A percentile compares a stretch with the other conserved stretches of the same genome.
Conservation (phyloP, 1,140 invertebrate species). For the Piezodorus guildinii region DNA sequence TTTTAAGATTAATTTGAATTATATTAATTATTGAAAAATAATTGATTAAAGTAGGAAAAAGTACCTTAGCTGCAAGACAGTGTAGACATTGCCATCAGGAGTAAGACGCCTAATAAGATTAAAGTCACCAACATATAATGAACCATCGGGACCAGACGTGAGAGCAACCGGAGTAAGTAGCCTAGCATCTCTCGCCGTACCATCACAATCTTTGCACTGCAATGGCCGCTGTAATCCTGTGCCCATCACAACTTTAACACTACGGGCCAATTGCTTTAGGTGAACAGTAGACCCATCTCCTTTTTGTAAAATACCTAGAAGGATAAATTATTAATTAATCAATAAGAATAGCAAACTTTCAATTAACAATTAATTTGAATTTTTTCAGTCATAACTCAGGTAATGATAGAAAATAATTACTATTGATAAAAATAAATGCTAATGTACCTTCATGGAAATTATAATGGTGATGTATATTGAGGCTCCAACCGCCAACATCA, state of each 20-base stretch:
- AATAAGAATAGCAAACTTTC: too few species aligned
- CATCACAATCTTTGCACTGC: constrained; percentile 70
- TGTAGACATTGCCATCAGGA: constrained; percentile 81
- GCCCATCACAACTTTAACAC: constrained; percentile 85
- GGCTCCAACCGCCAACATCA: constrained; percentile 92
- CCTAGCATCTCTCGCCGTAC: constrained; percentile 70
- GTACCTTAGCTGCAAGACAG: constrained; percentile 82
- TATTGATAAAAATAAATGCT: neutral
- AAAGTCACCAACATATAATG: constrained; percentile 92
- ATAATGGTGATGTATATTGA: constrained; percentile 96
- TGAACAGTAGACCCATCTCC: constrained; percentile 89
- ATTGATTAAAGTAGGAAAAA: too few species aligned
- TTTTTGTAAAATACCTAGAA: constrained; percentile 73
- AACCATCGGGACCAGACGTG: constrained; percentile 88
- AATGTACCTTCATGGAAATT: constrained; percentile 82
- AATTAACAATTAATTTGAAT: too few species aligned
- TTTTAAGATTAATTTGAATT: too few species aligned
- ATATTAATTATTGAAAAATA: too few species aligned
- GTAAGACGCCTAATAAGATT: constrained; percentile 88
- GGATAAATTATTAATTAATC: too few species aligned
- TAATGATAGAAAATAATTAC: too few species aligned
- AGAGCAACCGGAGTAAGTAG: constrained; percentile 85
- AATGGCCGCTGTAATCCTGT: constrained; percentile 75
- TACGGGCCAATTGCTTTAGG: constrained; percentile 81
- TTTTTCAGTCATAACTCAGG: too few species aligned